Base-by-base conservation (phyloP, 2,797 vertebrate species). In the Eulemur rubriventer region DNA sequence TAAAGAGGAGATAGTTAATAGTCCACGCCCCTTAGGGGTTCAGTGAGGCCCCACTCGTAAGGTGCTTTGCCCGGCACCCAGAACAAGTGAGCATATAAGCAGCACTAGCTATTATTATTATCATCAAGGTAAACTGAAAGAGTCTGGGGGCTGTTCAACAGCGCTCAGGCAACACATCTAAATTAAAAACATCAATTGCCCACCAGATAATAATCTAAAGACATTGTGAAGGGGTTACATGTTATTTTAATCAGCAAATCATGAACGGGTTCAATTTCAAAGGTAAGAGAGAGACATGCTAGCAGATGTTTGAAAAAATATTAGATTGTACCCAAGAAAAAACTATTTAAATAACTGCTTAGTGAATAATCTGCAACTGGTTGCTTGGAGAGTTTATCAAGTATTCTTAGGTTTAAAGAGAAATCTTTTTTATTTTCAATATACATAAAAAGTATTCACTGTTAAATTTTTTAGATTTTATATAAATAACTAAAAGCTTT, bases 151-250 rank as follows among this genome's bases (percentile, higher is more conserved):
- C 79, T 78, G 35, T 72, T 91, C 59, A 88, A 6, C 28, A 79
- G 55, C 63, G 52, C 52, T 94, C 89, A 96, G 82, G 46, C 59
- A 92, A 81, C 83, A 94, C 76, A 79, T 94, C 61, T 95, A 97
- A 96, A 96, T 97, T 94, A 96, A 96, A 96, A 92, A 81, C 72
- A 96, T 70, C 73, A 84, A 90, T 82, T 97, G 52, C 48, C 65
- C 89, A 33, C 72, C 70, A 69, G 92, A 94, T 78, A 92, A 61
- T 88, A 89, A 76, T 87, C 75, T 48, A 55, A 90, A 84, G 72
- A 78, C 70, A 35, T 16, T 65, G 72, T 18, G 55, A 95, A 96
- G 75, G 67, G 79, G 83, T 65, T 85, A 94, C 89, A 78, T 78
- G 43, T 59, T 96, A 91, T 88, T 96, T 95, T 97, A 94, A 97